Base-by-base conservation (phyloP, 2,113 vertebrate genomes). In the Tetraodon nigroviridis region DNA sequence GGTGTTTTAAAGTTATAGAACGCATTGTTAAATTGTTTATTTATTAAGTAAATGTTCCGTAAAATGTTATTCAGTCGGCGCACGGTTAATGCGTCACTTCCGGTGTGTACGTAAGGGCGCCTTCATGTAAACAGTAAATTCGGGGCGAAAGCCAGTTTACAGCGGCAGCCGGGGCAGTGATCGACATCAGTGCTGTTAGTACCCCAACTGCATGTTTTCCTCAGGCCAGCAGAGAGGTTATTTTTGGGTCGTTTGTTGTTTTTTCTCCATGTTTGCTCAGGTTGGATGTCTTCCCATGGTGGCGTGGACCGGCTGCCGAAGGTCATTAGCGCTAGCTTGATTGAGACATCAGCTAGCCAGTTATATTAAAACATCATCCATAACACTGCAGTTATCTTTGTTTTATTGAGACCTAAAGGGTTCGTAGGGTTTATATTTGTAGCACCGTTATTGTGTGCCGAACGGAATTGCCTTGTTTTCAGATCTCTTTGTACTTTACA, bases 221-320 rank as follows among this genome's bases (percentile, higher is more conserved):
- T 21, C 45, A 29, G 41, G 24, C 0, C 48, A 15, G 3, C 24
- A 29, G 5, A 7, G 44, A n/a, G 15, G 52, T 46, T 32, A 0
- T 55, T 48, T 78, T 59, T 14, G 64, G 8, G 45, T 60, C 11
- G 6, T 72, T 0, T 76, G 58, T 37, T 61, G 10, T 3, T 66
- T 80, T 40, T 45, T 78, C n/a, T 22, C 64, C 49, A 87, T 89
- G 81, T 74, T 87, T 46, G 19, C 78, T 59, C 78, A 76, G 19
- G 73, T 66, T 20, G 78, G 82, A 65, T 49, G 64, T 72, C 60
- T 86, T 17, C 40, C 48, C 58, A 67, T 71, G 55, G 53, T 29
- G 46, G 51, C 61, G n/a, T 76, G 79, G 81, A 77, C 18, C 71
- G 76, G 76, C 69, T 83, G 69, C 51, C 73, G 82, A 86, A 90